These are phyloP conservation scores for Squalus acanthias DNA, from an alignment of 2,797 vertebrate genomes.

Conservation along the genomic window DNA sequence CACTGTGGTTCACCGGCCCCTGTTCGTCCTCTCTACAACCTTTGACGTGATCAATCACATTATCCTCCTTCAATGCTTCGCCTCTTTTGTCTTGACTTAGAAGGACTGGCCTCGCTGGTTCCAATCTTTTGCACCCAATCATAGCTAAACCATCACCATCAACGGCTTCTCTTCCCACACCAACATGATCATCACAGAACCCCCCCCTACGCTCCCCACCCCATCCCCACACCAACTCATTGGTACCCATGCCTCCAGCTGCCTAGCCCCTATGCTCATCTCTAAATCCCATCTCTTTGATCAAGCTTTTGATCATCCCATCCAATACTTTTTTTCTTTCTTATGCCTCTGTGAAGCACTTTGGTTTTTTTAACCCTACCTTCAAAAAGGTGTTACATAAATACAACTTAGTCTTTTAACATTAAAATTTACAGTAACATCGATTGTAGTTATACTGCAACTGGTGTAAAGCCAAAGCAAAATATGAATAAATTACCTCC, in stretches of 20 bases:
- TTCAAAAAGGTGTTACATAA: background rate
- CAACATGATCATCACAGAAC: background rate
- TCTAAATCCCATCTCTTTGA: too few relatives aligned
- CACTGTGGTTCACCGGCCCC: background rate
- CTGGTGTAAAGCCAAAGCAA: background rate
- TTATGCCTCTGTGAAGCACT: background rate
- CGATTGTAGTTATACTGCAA: background rate
- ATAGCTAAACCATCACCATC: background rate
- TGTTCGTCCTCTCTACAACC: background rate
- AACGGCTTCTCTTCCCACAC: background rate
- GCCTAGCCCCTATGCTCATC: background rate
- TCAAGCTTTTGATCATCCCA: too few relatives aligned
- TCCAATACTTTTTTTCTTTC: too few relatives aligned
- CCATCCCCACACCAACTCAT: background rate
- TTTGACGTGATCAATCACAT: background rate
- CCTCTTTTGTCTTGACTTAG: background rate
- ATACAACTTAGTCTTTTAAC: background rate
- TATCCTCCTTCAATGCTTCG: background rate
- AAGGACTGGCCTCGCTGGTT: background rate
- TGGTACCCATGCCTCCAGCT: background rate
- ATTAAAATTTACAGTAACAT: background rate
- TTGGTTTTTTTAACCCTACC: background rate
- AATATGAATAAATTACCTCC: background rate
- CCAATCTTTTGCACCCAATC: background rate
- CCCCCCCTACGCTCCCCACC: background rate